A percentile compares a stretch with the other conserved stretches of the same genome.
Conservation (phyloP, 2,113 vertebrate genomes). For the Ochotona princeps region DNA sequence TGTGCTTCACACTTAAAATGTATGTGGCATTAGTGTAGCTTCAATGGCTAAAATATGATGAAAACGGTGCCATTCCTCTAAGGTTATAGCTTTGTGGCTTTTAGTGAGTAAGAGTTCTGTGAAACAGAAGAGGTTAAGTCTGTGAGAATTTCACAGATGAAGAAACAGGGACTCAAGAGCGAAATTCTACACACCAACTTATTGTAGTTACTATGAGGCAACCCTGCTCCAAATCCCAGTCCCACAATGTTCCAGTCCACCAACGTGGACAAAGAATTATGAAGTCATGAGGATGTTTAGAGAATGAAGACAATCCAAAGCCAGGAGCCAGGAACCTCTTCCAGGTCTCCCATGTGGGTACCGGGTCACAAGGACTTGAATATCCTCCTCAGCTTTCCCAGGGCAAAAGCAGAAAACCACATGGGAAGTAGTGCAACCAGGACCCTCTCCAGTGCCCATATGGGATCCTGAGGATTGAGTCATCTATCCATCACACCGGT, state of each 20-base stretch:
- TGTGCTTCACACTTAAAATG: neutral
- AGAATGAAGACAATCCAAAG: neutral
- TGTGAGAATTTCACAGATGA: neutral
- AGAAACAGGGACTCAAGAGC: neutral
- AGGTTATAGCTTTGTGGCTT: neutral
- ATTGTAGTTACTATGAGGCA: rapidly evolving
- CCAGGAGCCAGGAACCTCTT: too few relatives aligned
- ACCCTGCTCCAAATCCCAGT: neutral
- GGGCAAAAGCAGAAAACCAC: too few relatives aligned
- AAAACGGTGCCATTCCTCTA: neutral
- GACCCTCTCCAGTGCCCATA: neutral
- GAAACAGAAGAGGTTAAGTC: neutral
- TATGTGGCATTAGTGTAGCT: neutral
- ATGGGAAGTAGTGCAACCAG: too few relatives aligned
- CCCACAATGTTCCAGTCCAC: neutral
- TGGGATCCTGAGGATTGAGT: too few relatives aligned
- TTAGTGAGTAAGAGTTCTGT: neutral
- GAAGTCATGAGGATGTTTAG: neutral
- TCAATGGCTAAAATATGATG: neutral
- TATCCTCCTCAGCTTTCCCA: too few relatives aligned
- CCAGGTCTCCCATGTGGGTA: too few relatives aligned
- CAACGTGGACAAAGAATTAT: neutral
- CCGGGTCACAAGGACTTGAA: too few relatives aligned
- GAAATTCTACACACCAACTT: neutral
- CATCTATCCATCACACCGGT: neutral